phyloP scores from a whole-genome alignment of 23 tunicate genomes.

The Botrylloides violaceus region DNA sequence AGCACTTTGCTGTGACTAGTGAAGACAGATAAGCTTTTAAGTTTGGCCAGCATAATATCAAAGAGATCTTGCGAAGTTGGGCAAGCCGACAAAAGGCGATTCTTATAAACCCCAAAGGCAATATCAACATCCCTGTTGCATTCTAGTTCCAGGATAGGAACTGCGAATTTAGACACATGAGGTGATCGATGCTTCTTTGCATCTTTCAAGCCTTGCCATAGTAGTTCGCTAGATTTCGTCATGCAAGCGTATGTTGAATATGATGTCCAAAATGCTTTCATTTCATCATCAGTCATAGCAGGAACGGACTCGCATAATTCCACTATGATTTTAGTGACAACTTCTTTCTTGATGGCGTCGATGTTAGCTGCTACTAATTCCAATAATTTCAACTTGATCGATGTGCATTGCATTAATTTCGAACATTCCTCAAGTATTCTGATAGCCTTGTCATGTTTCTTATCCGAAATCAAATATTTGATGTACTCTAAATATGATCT shows the following conservation, averaged over 20 bases:
- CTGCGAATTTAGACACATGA: not conserved
- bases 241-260: constrained; percentile 40
- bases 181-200: not conserved
- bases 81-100: not conserved
- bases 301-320: not conserved
- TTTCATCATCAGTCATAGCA: not conserved
- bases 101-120: not conserved
- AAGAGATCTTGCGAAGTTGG: constrained; percentile 13
- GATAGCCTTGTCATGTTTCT: constrained; percentile 13
- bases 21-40: constrained; percentile 6
- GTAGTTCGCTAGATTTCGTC: constrained; percentile 7
- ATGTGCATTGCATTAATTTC: not conserved
- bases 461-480: constrained; percentile 11
- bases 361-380: not conserved
- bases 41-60: constrained; percentile 13
- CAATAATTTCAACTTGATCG: not conserved
- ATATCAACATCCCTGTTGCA: not conserved
- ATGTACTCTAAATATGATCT: constrained; percentile 19
- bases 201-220: not conserved
- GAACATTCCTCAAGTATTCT: constrained; percentile 19
- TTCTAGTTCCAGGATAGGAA: not conserved
- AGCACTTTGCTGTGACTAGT: not conserved
- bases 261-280: constrained; percentile 30
- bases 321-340: not conserved
- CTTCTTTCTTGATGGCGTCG: not conserved